phyloP scores from a whole-genome alignment of 2,113 vertebrate species.

The Centrocercus urophasianus region DNA sequence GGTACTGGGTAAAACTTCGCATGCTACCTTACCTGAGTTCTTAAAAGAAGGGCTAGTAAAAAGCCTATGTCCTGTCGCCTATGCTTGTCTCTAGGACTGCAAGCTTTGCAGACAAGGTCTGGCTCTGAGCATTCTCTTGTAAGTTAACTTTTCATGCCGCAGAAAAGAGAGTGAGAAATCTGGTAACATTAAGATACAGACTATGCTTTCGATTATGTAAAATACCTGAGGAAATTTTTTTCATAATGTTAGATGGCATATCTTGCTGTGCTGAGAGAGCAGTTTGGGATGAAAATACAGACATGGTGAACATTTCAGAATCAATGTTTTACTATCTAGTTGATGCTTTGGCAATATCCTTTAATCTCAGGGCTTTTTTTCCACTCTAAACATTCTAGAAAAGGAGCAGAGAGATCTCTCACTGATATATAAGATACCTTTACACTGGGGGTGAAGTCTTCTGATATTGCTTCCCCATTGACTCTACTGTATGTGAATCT shows the following conservation, averaged over 20 bases:
- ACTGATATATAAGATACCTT: neutral
- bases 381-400: neutral
- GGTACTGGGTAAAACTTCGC: neutral
- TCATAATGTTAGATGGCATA: neutral
- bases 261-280: neutral
- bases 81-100: fast-evolving
- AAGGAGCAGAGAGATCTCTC: neutral
- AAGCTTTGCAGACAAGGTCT: neutral
- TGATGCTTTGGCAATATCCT: neutral
- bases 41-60: neutral
- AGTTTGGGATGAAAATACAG: neutral
- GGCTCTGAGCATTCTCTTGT: neutral
- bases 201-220: neutral
- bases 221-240: neutral
- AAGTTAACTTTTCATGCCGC: neutral
- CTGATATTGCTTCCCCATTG: neutral
- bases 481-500: neutral
- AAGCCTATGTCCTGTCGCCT: neutral
- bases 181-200: neutral
- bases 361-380: neutral
- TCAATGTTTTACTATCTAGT: neutral
- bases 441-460: neutral
- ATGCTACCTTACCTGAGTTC: neutral
- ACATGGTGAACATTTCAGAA: neutral
- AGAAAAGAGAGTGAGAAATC: neutral